A percentile compares a stretch with the other conserved stretches of the same genome.
Evolutionary conservation across 2,113 vertebrate species (phyloP).

Genomic region (Perccottus glenii): DNA sequence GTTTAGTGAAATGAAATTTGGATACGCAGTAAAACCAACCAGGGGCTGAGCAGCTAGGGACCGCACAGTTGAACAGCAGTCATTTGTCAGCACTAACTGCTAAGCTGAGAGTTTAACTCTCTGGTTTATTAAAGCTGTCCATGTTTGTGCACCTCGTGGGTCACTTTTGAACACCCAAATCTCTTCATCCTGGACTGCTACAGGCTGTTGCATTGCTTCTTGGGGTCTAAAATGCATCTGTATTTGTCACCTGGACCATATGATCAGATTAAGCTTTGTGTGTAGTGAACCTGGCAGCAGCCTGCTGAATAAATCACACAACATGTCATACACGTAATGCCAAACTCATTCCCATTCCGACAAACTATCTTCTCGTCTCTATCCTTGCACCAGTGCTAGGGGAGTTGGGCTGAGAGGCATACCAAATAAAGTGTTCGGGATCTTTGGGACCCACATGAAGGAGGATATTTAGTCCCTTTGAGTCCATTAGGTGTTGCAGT

Average conservation of each 20-base stretch:
- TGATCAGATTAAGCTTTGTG: slow-evolving; percentile 43
- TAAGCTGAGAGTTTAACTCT: slow-evolving; percentile 44
- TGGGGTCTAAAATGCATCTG: slow-evolving; percentile 26
- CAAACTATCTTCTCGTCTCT: slow-evolving; percentile 32
- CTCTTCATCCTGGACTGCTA: slow-evolving; percentile 45
- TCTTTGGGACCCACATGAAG: slow-evolving; percentile 38
- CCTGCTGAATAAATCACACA: slow-evolving; percentile 40
- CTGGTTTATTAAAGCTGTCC: slow-evolving; percentile 59
- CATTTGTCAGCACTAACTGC: slow-evolving; percentile 70
- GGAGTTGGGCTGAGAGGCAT: slow-evolving; percentile 46
- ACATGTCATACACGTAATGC: slow-evolving; percentile 8
- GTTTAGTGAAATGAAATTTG: slow-evolving; percentile 66
- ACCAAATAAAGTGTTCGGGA: slow-evolving; percentile 41
- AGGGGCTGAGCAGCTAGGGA: slow-evolving; percentile 42
- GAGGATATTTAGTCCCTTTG: slow-evolving; percentile 34
- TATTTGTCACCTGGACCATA: slow-evolving; percentile 45
- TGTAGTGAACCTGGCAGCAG: slow-evolving; percentile 13
- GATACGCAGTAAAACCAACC: slow-evolving; percentile 43
- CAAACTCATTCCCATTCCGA: slow-evolving; percentile 44
- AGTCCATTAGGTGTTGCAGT: slow-evolving; percentile 20
- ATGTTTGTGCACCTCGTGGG: slow-evolving; percentile 28
- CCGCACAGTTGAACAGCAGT: slow-evolving; percentile 51
- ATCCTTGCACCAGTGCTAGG: slow-evolving; percentile 40
- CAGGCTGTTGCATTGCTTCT: slow-evolving; percentile 26
- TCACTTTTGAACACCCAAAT: slow-evolving; percentile 32